These are phyloP conservation scores for Haemorhous mexicanus DNA, from an alignment of 2,113 vertebrate genomes.

Conservation along the genomic window DNA sequence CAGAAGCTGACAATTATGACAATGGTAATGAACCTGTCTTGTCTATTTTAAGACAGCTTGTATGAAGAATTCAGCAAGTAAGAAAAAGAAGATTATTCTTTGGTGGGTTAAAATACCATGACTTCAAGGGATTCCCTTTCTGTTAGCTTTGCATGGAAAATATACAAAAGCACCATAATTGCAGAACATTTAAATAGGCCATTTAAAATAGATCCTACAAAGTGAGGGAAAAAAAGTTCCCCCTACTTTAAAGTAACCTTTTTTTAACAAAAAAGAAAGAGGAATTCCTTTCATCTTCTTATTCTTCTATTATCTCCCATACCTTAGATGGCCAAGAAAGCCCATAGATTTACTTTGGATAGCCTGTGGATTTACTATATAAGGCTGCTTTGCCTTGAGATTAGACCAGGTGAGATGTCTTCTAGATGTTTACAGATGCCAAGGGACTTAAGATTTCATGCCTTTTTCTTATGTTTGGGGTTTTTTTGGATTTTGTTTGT, in stretches of 20 bases:
- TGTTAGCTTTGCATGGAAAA: not conserved
- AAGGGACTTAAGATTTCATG: not conserved
- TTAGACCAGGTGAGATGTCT: not conserved
- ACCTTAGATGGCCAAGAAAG: not conserved
- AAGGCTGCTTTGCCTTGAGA: not conserved
- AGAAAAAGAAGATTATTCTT: not conserved
- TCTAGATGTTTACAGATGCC: conserved; percentile 25
- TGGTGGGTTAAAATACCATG: conserved; percentile 19
- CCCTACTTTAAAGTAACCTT: conserved; percentile 16
- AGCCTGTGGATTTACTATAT: not conserved
- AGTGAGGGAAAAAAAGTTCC: not conserved
- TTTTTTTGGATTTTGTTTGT: no score
- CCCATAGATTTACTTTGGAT: not conserved
- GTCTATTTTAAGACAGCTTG: conserved; percentile 32
- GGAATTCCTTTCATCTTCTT: not conserved
- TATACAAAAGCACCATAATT: conserved; percentile 37
- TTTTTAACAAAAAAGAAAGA: not conserved
- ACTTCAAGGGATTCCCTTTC: conserved; percentile 50
- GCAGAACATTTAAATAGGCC: conserved; percentile 40
- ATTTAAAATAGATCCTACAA: conserved; percentile 41
- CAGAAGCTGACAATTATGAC: conserved; percentile 32
- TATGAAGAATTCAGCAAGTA: not conserved
- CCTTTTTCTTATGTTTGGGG: no score
- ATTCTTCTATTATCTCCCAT: not conserved
- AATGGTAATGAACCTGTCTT: not conserved